Base-by-base conservation (phyloP, 2,888 invertebrate species). In the Drosophila melanosoma region DNA sequence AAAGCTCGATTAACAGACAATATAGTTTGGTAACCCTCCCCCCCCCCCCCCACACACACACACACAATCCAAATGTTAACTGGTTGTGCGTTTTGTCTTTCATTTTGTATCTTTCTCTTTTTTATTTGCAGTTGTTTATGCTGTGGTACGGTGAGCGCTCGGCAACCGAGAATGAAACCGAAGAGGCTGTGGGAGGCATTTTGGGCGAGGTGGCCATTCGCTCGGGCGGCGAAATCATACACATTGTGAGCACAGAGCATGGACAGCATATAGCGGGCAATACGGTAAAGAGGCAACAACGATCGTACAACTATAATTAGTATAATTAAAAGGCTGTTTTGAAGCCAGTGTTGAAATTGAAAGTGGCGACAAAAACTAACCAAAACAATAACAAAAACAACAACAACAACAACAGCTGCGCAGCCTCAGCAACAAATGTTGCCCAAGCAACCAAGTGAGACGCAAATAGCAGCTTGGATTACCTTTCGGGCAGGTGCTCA, bases 71-170 rank as follows among this genome's bases (percentile, higher is more conserved):
- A n/a, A n/a, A 20, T 15, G 7, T 38, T 49, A 38, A 63, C 38
- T 33, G 51, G 40, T 42, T 53, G 3, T 35, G n/a, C 1, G 58
- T 38, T 35, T 1, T 29, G 15, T 36, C 26, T n/a, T 12, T 26
- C 12, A 29, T 23, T 12, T 42, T 42, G 1, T 42, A n/a, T 40
- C 33, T 23, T 17, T 32, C 17, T 58, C 6, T 48, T 10, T 53
- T 49, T 42, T 5, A 0, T 52, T 82, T 77, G 52, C 76, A 94
- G 94, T 81, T 94, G 5, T 94, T 93, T 82, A 91, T 94, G 29
- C 84, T 94, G 52, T 94, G 94, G 94, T 93, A 93, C 74, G 94
- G 94, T 29, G 91, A 92, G 58, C 92, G 92, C 62, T 91, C 93
- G 26, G 89, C 91, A 15, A 91, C 89, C 64, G 92, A 92, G 74